phyloP scores from a whole-genome alignment of 2,113 vertebrate genomes.

The Perca flavescens region DNA sequence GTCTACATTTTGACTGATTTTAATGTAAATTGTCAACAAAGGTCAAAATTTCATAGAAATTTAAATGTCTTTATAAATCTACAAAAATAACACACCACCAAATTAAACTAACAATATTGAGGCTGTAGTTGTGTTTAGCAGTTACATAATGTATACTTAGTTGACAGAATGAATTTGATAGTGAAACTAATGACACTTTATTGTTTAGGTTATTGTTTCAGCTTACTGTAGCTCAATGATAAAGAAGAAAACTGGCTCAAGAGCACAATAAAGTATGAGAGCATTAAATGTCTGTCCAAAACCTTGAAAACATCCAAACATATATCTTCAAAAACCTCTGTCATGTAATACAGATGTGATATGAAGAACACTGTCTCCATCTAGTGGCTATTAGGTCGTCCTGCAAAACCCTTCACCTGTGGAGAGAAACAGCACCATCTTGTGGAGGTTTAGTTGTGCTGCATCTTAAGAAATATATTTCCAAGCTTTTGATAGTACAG shows the following conservation, averaged over 20 bases:
- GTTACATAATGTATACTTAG: not conserved
- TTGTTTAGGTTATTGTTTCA: not conserved
- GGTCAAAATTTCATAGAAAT: not conserved
- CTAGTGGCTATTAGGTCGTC: not conserved
- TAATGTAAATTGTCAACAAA: not conserved
- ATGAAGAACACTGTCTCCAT: constrained; percentile 20
- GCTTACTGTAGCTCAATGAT: not conserved
- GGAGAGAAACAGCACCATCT: not conserved
- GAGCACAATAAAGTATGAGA: not conserved
- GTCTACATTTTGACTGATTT: not conserved
- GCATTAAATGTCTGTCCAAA: not conserved
- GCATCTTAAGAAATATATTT: not conserved
- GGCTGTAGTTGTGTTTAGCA: not conserved
- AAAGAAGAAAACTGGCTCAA: not conserved
- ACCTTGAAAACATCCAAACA: not conserved
- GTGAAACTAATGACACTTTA: not conserved
- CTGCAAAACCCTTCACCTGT: not conserved
- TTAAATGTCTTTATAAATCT: not conserved
- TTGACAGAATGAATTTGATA: not conserved
- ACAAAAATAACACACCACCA: not conserved
- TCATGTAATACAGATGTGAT: not conserved
- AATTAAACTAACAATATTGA: not conserved
- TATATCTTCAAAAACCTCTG: not conserved
- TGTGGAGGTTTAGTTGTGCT: not conserved
- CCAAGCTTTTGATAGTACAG: not conserved